Base-by-base conservation (phyloP, 1,140 invertebrate genomes). In the Drosophila sturtevanti region DNA sequence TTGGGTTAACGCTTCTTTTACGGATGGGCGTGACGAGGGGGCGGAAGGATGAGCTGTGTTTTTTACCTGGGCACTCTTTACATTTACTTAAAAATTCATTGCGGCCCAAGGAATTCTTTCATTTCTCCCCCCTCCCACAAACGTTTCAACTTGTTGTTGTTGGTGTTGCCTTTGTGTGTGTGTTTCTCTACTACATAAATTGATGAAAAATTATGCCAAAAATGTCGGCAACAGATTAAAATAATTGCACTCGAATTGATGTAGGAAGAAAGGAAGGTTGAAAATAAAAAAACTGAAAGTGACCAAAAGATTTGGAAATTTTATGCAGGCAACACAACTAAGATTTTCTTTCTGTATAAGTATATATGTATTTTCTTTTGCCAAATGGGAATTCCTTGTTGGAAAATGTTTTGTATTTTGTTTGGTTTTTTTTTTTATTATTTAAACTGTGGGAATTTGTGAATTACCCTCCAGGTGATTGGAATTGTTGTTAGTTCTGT, bases 11-110 rank as follows among this genome's bases (percentile, higher is more conserved):
- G 2, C 4, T 48, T 48, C 16, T 48, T 11, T 12, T 22, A 56
- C 41, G 10, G 41, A 11, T 22, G 54, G 10, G n/a, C n/a, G n/a
- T n/a, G n/a, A n/a, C n/a, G n/a, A 34, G 44, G 48, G 16, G n/a
- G n/a, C n/a, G n/a, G 22, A 31, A 38, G 16, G 27, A 56, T 35
- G 52, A 61, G 38, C 31, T 34, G 14, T 67, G 61, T 37, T 58
- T 37, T 58, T 54, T 68, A 64, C 62, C 61, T 68, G 9, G 66
- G 51, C 54, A 66, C 77, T 79, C 80, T 87, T 84, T 89, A 70
- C 79, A 89, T 80, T 89, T 68, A 89, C 79, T 87, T 89, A 84
- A 89, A 89, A 89, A 87, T 87, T 87, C 84, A 87, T 89, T 87
- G 84, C 77, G 69, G 59, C 69, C 84, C 64, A 60, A 84, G 77